Conservation (phyloP, 2,888 invertebrate genomes). For the Acleris emargana region DNA sequence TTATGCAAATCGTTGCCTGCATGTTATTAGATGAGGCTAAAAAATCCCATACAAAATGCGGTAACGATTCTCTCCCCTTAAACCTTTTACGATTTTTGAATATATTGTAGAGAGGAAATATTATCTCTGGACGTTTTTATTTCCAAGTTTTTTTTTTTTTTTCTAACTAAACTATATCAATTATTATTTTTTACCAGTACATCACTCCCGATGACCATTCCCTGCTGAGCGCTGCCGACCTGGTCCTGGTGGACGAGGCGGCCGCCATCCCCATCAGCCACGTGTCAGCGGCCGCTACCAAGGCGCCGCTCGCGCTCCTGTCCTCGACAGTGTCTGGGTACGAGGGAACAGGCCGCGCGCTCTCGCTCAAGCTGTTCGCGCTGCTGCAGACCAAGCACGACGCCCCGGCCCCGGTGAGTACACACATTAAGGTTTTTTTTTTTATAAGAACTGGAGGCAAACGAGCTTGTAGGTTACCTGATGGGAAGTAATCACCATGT, state of each 20-base stretch:
- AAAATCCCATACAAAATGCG: no score
- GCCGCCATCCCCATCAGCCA: conserved; percentile 98
- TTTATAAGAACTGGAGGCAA: no score
- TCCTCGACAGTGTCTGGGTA: conserved; percentile 99
- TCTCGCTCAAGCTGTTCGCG: conserved; percentile 96
- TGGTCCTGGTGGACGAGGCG: conserved; percentile 98
- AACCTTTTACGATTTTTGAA: no score
- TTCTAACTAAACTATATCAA: no score
- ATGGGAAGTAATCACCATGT: no score
- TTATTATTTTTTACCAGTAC: conserved; percentile 84
- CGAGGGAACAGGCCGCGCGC: conserved; percentile 98
- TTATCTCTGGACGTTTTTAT: no score
- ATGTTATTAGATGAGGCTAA: no score
- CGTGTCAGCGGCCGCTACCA: conserved; percentile 93
- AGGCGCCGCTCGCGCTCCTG: conserved; percentile 96
- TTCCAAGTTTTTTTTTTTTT: no score
- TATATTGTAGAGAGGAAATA: no score
- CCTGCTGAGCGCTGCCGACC: conserved; percentile 95
- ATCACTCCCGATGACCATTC: conserved; percentile 96
- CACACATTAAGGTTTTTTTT: neutral
- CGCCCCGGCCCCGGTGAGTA: conserved; percentile 84
- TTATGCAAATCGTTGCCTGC: no score
- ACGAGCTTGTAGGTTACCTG: no score
- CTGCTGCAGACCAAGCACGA: conserved; percentile 88
- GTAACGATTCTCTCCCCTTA: no score